phyloP scores from a whole-genome alignment of 2,888 invertebrate genomes.

The Yponomeuta evonymella region DNA sequence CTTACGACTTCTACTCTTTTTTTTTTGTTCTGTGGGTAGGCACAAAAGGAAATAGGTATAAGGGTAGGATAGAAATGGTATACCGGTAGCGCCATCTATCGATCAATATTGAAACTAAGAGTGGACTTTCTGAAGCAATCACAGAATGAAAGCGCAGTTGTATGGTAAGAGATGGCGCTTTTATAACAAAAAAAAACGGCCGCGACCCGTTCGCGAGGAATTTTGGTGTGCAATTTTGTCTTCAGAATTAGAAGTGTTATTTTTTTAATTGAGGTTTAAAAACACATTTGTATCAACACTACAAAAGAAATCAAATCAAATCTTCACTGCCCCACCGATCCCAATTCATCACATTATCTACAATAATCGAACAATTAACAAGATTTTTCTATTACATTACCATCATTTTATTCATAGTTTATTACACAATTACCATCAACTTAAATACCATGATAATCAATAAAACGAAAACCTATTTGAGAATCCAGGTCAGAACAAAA shows the following conservation, averaged over 20 bases:
- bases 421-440: conserved; percentile 48
- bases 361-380: background rate
- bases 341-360: too few relatives aligned
- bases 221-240: too few relatives aligned
- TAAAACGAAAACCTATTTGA: conserved; percentile 34
- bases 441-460: conserved; percentile 44
- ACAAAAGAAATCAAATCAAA: too few relatives aligned
- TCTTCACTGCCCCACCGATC: too few relatives aligned
- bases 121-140: background rate
- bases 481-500: background rate
- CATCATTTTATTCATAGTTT: conserved; percentile 42
- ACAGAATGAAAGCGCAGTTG: background rate
- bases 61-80: too few relatives aligned
- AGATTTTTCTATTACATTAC: conserved; percentile 4
- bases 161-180: background rate
- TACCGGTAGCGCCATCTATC: background rate
- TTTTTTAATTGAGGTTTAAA: too few relatives aligned
- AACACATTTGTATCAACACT: too few relatives aligned
- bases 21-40: too few relatives aligned
- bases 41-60: too few relatives aligned
- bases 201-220: too few relatives aligned
- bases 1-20: too few relatives aligned
- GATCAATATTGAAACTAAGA: background rate
- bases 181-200: background rate
- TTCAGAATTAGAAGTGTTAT: too few relatives aligned